These are phyloP conservation scores for Ageneiosus marmoratus DNA, from an alignment of 2,113 vertebrate species.

Conservation along the genomic window DNA sequence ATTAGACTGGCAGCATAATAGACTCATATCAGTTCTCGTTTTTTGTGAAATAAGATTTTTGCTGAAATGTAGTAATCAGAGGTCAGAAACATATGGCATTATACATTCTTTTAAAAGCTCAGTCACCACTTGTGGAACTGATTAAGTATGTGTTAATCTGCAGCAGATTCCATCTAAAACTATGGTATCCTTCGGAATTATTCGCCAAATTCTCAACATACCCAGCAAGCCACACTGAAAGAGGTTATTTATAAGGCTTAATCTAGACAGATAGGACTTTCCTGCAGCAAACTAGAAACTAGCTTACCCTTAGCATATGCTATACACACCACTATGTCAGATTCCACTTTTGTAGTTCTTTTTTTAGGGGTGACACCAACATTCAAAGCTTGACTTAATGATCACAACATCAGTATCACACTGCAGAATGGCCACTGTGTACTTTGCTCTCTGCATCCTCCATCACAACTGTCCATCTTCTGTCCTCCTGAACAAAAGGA, in stretches of 20 bases:
- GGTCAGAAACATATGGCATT: background rate
- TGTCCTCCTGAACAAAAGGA: slow-evolving; percentile 39
- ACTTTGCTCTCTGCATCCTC: slow-evolving; percentile 10
- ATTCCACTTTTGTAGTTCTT: background rate
- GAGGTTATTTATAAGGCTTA: background rate
- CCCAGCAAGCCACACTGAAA: background rate
- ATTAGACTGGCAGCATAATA: background rate
- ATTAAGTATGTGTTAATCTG: slow-evolving; percentile 35
- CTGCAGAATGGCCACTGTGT: slow-evolving; percentile 19
- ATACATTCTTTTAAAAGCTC: background rate
- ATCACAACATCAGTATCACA: slow-evolving; percentile 42
- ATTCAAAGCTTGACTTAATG: slow-evolving; percentile 11
- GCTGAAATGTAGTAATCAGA: background rate
- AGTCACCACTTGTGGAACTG: background rate
- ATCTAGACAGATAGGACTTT: slow-evolving; percentile 9
- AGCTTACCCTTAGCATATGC: slow-evolving; percentile 11
- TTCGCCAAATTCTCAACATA: slow-evolving; percentile 12
- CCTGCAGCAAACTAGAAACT: background rate
- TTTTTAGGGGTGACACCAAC: slow-evolving; percentile 16
- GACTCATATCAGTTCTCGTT: background rate
- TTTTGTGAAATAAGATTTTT: background rate
- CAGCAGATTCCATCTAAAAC: slow-evolving; percentile 20
- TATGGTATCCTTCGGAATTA: slow-evolving; percentile 4
- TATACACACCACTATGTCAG: background rate
- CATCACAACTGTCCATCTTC: slow-evolving; percentile 44